Evolutionary conservation across 2,888 invertebrate species (phyloP), one percentile per base, ranked within the genome.

Genomic region (Cryptus viduatorius): DNA sequence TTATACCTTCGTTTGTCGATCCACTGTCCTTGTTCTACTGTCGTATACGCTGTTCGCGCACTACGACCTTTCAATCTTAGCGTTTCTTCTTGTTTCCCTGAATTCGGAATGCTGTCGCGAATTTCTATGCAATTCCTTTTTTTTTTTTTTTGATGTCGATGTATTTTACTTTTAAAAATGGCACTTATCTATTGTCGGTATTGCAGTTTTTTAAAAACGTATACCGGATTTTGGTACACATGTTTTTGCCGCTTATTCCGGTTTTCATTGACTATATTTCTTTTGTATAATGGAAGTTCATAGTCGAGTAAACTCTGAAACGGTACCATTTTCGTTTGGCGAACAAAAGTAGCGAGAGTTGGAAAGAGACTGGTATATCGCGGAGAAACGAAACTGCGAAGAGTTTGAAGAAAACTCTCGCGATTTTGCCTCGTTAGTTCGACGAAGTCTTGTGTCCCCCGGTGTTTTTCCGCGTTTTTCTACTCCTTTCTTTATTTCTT

Each of bases 371-470:
- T 29, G 31, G 53, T 53, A 7, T 53, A 7, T 53, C 64, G 31
- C 46, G 72, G 67, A 67, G 65, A 73, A 64, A 19, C 42, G 59
- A 44, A 78, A 78, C 37, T 79, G 24, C 53, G 53, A 29, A 14
- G 64, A 75, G 59, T 83, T 56, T 44, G 59, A 50, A 64, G 69
- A 75, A 75, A 73, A 75, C 75, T 83, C 50, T 75, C 46, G 79
- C 68, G 79, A 79, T 83, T 83, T 79, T 69, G 69, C 69, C 83
- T 83, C 79, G 75, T 79, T 79, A 83, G 64, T 65, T 76, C 69
- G 75, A 73, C 69, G 53, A 69, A 75, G 75, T 75, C 64, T 53
- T n/a, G 50, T 7, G 46, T 68, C 46, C 16, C 68, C 29, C 53
- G 19, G 19, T n/a, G 12, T 19, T 12, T 64, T 29, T n/a, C 64